Evolutionary conservation across 2,888 invertebrate species (phyloP).

Genomic region (Thera obeliscata): DNA sequence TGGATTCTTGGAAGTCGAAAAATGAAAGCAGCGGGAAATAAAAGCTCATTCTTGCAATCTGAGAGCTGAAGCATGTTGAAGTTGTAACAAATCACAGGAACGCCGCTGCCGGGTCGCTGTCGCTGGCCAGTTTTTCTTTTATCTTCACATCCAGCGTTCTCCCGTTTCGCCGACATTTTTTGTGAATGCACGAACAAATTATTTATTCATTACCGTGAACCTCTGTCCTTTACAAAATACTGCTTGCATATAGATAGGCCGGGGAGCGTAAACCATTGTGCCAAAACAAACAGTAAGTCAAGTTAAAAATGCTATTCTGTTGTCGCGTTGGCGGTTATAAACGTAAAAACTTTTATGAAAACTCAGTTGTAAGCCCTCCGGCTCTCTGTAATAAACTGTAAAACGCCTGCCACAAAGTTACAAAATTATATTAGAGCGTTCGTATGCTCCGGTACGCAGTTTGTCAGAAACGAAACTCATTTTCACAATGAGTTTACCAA

Average conservation of each 20-base stretch:
- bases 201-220: conserved; percentile 41
- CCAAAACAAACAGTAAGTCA: conserved; percentile 56
- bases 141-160: conserved; percentile 31
- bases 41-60: conserved; percentile 17
- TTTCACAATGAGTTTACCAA: conserved; percentile 34
- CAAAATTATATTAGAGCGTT: conserved; percentile 58
- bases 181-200: conserved; percentile 38
- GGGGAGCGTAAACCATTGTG: conserved; percentile 49
- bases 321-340: conserved; percentile 58
- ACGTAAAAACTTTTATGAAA: conserved; percentile 78
- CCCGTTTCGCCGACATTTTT: conserved; percentile 33
- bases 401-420: conserved; percentile 61
- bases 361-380: conserved; percentile 53
- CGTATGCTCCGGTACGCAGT: conserved; percentile 47
- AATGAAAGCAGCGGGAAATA: conserved; percentile 12
- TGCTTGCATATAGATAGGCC: conserved; percentile 42
- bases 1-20: conserved; percentile 12
- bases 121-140: conserved; percentile 34
- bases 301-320: conserved; percentile 64
- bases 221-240: conserved; percentile 40
- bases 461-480: conserved; percentile 37
- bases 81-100: conserved; percentile 25
- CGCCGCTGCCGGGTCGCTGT: conserved; percentile 4
- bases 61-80: conserved; percentile 26
- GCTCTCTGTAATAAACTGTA: conserved; percentile 70